These are phyloP conservation scores for Macrosiphum euphorbiae DNA, from an alignment of 2,888 invertebrate species.

Conservation along the genomic window DNA sequence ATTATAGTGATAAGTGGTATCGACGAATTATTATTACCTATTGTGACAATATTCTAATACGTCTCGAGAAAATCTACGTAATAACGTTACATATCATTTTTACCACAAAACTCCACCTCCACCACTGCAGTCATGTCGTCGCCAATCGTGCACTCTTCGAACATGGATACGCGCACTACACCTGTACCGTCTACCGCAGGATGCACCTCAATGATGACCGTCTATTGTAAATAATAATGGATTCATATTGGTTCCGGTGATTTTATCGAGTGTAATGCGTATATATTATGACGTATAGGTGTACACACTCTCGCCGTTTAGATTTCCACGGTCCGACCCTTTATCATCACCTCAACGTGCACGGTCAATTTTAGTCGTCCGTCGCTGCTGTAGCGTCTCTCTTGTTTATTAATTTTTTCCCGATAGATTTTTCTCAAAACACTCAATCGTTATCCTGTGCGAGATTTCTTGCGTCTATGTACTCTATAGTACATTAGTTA, in stretches of 20 bases:
- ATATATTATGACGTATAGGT: not conserved
- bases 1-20: not conserved
- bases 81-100: not conserved
- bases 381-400: not conserved
- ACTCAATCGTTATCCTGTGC: not conserved
- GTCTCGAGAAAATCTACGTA: not conserved
- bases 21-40: not conserved
- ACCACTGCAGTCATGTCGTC: not conserved
- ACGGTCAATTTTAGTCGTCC: not conserved
- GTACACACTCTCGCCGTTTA: not conserved
- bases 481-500: not conserved
- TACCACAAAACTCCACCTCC: not conserved
- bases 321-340: not conserved
- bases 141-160: not conserved
- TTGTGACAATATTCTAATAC: not conserved
- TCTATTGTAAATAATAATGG: not conserved
- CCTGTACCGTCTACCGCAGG: not conserved
- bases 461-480: not conserved
- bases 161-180: not conserved
- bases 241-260: not conserved
- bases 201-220: not conserved
- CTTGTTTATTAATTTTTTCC: not conserved
- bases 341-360: not conserved
- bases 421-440: not conserved
- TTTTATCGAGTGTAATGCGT: not conserved